Evolutionary conservation across 2,113 vertebrate genomes (phyloP).

Genomic region (Kobus ellipsiprymnus): DNA sequence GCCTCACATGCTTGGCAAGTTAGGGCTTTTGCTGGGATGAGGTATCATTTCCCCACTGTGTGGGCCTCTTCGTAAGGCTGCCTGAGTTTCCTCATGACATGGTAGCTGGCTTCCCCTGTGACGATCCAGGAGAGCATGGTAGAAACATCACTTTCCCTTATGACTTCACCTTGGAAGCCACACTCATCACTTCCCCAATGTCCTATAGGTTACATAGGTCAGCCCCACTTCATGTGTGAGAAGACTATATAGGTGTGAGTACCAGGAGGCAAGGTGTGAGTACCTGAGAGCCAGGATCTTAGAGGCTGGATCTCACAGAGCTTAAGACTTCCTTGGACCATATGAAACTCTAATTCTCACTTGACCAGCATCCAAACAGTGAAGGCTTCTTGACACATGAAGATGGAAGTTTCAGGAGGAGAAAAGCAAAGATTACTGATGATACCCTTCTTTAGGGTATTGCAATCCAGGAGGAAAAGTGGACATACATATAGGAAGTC

Average conservation of each 20-base stretch:
- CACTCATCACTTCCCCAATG: background rate
- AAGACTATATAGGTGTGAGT: background rate
- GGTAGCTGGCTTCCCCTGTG: background rate
- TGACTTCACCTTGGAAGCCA: background rate
- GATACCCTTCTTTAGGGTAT: background rate
- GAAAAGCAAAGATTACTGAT: background rate
- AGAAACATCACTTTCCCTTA: background rate
- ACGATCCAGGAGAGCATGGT: background rate
- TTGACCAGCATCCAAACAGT: background rate
- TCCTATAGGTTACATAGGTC: background rate
- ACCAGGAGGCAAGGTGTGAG: background rate
- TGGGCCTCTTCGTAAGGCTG: background rate
- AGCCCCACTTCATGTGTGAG: background rate
- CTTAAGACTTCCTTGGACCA: background rate
- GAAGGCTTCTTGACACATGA: background rate
- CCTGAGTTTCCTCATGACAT: background rate
- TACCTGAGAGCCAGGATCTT: background rate
- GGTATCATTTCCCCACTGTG: background rate
- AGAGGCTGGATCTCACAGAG: background rate
- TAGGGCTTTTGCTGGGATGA: background rate
- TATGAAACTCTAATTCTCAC: background rate
- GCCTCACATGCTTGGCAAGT: background rate
- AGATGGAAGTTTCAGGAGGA: background rate
- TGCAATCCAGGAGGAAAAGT: background rate
- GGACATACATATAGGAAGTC: background rate